These are phyloP conservation scores for Eupsittula cactorum DNA, from an alignment of 2,113 vertebrate species.

Conservation along the genomic window DNA sequence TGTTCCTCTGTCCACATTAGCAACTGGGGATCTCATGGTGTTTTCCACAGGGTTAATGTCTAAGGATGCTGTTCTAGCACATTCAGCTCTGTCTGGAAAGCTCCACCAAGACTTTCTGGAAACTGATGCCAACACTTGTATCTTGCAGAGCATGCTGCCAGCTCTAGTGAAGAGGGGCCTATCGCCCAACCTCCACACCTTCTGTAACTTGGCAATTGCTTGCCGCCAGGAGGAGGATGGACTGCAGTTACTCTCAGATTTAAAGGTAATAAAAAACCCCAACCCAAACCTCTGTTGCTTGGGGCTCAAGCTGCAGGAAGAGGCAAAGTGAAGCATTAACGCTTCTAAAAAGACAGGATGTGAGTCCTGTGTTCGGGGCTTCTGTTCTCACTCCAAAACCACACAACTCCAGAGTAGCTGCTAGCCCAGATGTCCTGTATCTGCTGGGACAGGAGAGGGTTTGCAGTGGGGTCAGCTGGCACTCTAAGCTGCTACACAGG, in stretches of 20 bases:
- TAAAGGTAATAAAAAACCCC: conserved; percentile 81
- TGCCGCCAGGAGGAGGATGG: conserved; percentile 80
- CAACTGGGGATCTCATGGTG: not conserved
- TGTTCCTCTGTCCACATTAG: not conserved
- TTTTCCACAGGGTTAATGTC: not conserved
- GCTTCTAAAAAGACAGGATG: not conserved
- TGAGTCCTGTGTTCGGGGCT: not conserved
- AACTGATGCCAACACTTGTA: not conserved
- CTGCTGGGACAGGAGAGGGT: not conserved
- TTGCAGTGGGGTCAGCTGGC: not conserved
- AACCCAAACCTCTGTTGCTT: not conserved
- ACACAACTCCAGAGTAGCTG: not conserved
- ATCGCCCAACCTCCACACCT: conserved; percentile 81
- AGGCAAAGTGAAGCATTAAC: not conserved
- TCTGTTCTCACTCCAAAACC: not conserved
- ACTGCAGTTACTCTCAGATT: conserved; percentile 86
- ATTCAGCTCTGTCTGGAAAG: not conserved
- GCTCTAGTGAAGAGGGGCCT: conserved; percentile 80
- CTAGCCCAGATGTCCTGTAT: not conserved
- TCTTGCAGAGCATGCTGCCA: conserved; percentile 79
- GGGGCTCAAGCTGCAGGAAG: not conserved
- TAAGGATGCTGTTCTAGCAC: not conserved
- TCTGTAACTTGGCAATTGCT: conserved; percentile 86
- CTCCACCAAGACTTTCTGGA: not conserved
- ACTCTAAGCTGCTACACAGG: not conserved